Evolutionary conservation across 1,140 invertebrate species (phyloP).

Genomic region (Eubasilissa regina): DNA sequence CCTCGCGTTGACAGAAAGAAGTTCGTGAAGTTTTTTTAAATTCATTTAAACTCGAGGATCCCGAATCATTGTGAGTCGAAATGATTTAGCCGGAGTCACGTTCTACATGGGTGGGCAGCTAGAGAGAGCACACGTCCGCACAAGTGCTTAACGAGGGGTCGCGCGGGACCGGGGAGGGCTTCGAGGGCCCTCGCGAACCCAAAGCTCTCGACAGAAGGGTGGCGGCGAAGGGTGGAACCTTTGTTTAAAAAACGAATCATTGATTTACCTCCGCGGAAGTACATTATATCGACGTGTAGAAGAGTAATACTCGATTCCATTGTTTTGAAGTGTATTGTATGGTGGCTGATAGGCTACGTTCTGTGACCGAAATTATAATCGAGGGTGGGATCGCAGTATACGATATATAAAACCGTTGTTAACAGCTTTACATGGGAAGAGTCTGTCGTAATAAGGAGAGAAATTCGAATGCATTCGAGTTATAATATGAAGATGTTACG

Average conservation of each 20-base stretch:
- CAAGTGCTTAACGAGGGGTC: background rate
- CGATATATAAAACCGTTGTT: background rate
- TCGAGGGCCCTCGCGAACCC: background rate
- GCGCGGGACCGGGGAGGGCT: background rate
- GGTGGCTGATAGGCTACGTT: background rate
- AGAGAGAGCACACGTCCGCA: background rate
- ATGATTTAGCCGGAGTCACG: slow-evolving; percentile 1
- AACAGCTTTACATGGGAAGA: background rate
- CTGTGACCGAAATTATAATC: background rate
- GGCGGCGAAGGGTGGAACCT: background rate
- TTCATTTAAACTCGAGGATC: background rate
- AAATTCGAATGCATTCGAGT: too few species aligned
- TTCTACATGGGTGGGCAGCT: background rate
- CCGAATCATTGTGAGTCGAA: slow-evolving; percentile 13
- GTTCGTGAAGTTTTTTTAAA: background rate
- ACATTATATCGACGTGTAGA: background rate
- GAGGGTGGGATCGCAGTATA: slow-evolving; percentile 4
- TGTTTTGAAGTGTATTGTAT: background rate
- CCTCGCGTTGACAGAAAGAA: background rate
- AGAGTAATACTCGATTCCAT: background rate
- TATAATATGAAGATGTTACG: too few species aligned
- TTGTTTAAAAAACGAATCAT: slow-evolving; percentile 5
- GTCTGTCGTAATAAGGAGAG: too few species aligned
- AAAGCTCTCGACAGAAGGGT: background rate
- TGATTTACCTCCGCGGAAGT: slow-evolving; percentile 4